phyloP scores from a whole-genome alignment of 2,888 invertebrate species.

The Drosophila dives region DNA sequence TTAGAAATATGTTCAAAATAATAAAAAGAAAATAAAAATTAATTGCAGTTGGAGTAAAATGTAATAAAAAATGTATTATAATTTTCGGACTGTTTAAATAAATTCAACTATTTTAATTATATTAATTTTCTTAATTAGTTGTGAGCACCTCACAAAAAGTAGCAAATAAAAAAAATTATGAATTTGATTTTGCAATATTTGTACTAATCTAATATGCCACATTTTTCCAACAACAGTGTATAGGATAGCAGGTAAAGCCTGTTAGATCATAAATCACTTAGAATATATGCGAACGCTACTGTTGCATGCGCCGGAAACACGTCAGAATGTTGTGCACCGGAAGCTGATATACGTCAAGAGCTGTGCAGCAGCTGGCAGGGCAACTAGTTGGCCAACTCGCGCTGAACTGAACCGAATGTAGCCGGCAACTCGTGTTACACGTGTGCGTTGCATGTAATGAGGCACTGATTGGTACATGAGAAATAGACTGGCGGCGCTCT shows the following conservation, averaged over 20 bases:
- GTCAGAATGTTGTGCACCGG: slow-evolving; percentile 75
- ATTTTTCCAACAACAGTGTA: slow-evolving; percentile 4
- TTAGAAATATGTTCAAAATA: neutral
- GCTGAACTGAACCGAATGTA: slow-evolving; percentile 8
- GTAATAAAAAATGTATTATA: neutral
- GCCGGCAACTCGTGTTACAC: slow-evolving; percentile 2
- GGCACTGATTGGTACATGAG: slow-evolving; percentile 78
- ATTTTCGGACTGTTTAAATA: neutral
- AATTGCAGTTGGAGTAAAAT: neutral
- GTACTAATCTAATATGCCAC: neutral
- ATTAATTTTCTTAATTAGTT: neutral
- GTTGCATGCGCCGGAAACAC: slow-evolving; percentile 67
- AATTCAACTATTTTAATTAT: neutral
- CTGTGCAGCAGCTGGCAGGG: slow-evolving; percentile 39
- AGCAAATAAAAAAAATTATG: neutral
- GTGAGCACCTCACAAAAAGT: neutral
- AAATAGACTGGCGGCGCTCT: slow-evolving; percentile 58
- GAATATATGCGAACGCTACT: slow-evolving; percentile 55
- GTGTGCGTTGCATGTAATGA: slow-evolving; percentile 70
- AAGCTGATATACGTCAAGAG: slow-evolving; percentile 61
- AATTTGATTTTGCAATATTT: neutral
- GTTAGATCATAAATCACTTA: slow-evolving; percentile 65
- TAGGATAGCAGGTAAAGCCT: slow-evolving; percentile 23
- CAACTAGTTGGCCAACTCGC: slow-evolving; percentile 18
- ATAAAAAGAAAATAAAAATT: neutral